A percentile compares a stretch with the other conserved stretches of the same genome.
These are phyloP conservation scores for Lethocerus indicus DNA, from an alignment of 1,140 invertebrate species.

Conservation along the genomic window DNA sequence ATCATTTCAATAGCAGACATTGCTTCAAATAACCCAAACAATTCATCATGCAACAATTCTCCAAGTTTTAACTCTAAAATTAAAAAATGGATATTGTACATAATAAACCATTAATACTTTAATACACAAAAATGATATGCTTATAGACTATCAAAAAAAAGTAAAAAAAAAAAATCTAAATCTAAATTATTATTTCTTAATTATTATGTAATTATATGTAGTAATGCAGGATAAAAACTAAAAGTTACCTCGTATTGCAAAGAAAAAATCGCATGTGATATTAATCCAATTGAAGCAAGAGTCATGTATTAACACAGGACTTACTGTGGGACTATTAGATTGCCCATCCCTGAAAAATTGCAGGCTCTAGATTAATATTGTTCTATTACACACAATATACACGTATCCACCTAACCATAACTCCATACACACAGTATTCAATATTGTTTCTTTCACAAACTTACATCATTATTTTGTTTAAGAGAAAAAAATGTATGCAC, in stretches of 20 bases:
- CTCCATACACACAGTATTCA: no score
- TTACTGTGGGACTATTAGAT: not conserved
- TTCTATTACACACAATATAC: no score
- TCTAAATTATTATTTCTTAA: not conserved
- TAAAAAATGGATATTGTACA: conserved; percentile 9
- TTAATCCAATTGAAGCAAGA: conserved; percentile 48
- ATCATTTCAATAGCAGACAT: conserved; percentile 99
- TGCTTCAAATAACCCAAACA: conserved; percentile 91
- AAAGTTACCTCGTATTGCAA: conserved; percentile 47
- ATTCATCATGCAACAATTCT: conserved; percentile 74
- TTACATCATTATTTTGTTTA: no score
- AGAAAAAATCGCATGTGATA: conserved; percentile 57
- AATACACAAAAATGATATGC: not conserved
- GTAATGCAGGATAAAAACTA: no score
- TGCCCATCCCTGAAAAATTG: no score
- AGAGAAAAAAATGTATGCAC: no score
- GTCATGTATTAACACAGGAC: not conserved
- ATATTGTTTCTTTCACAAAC: no score
- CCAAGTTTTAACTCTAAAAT: conserved; percentile 61
- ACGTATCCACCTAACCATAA: no score
- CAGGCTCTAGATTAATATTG: no score
- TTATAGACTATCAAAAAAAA: not conserved
- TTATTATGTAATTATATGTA: not conserved
- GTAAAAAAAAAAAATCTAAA: not conserved
- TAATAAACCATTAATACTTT: not conserved